Percentiles rank a stretch among this genome's conserved stretches.
phyloP scores from a whole-genome alignment of 2,113 vertebrate species.

The Acanthisitta chloris region DNA sequence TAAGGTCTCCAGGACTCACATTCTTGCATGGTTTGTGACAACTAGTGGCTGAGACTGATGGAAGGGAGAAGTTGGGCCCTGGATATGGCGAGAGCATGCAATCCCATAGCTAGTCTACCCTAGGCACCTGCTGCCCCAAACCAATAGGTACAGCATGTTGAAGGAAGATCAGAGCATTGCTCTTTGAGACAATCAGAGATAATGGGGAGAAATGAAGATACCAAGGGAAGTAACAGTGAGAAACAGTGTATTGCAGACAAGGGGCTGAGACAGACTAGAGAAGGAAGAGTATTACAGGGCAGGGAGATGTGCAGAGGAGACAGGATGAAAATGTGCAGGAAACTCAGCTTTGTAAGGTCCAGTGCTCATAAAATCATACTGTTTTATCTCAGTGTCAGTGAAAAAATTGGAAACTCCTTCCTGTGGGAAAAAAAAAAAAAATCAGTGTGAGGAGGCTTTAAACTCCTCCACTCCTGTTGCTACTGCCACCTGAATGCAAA shows the following conservation, averaged over 20 bases:
- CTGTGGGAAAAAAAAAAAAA: neutral
- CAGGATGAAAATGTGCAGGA: neutral
- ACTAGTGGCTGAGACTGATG: neutral
- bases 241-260: neutral
- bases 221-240: neutral
- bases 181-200: neutral
- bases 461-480: neutral
- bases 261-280: neutral
- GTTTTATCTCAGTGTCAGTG: neutral
- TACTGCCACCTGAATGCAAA: neutral
- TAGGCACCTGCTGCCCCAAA: accelerated
- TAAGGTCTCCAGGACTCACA: neutral
- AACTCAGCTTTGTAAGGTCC: neutral
- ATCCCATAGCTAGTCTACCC: neutral
- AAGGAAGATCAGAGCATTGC: neutral
- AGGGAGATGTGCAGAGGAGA: neutral
- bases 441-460: neutral
- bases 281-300: neutral
- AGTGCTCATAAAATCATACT: neutral
- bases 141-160: accelerated
- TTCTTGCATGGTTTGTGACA: neutral
- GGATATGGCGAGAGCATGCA: neutral
- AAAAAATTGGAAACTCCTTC: neutral
- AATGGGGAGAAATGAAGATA: neutral
- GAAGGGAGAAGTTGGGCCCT: neutral